Percentiles rank a stretch among this genome's conserved stretches.
Evolutionary conservation across 1,140 invertebrate genomes (phyloP).

Genomic region (Lineus longissimus): DNA sequence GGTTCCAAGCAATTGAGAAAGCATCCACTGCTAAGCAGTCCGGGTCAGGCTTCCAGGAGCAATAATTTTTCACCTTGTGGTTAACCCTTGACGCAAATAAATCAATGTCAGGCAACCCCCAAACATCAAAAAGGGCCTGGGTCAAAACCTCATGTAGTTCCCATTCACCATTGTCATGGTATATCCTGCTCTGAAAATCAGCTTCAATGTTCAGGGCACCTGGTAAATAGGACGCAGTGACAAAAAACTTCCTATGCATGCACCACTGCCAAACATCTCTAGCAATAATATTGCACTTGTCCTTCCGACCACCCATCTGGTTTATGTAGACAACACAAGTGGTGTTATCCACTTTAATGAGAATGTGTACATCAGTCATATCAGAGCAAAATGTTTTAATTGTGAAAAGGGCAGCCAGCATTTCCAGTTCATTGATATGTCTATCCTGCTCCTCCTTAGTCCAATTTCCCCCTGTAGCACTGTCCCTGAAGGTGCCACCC

Average conservation of each 20-base stretch:
- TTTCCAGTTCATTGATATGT: conserved; percentile 17
- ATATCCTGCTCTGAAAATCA: conserved; percentile 17
- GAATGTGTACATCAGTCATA: conserved; percentile 9
- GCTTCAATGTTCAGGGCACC: conserved; percentile 20
- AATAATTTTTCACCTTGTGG: conserved; percentile 14
- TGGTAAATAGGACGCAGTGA: conserved; percentile 19
- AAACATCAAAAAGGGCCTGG: conserved; percentile 3
- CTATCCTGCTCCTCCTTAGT: not conserved
- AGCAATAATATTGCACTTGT: not conserved
- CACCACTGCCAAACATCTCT: conserved; percentile 17
- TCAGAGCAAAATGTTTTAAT: not conserved
- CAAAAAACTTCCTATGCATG: conserved; percentile 12
- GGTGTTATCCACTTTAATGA: conserved; percentile 12
- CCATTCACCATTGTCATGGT: conserved; percentile 23
- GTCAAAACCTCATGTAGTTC: conserved; percentile 9
- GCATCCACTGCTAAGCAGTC: not conserved
- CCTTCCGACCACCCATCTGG: conserved; percentile 16
- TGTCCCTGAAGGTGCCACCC: conserved; percentile 3
- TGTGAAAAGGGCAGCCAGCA: conserved; percentile 12
- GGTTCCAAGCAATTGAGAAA: not conserved
- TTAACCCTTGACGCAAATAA: conserved; percentile 25
- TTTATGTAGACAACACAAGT: conserved; percentile 14
- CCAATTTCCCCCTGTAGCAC: conserved; percentile 12
- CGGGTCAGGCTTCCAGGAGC: conserved; percentile 14
- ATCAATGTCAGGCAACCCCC: conserved; percentile 11